Percentiles rank a stretch among this genome's conserved stretches.
These are phyloP conservation scores for Agrochola circellaris DNA, from an alignment of 2,888 invertebrate species.

Conservation along the genomic window DNA sequence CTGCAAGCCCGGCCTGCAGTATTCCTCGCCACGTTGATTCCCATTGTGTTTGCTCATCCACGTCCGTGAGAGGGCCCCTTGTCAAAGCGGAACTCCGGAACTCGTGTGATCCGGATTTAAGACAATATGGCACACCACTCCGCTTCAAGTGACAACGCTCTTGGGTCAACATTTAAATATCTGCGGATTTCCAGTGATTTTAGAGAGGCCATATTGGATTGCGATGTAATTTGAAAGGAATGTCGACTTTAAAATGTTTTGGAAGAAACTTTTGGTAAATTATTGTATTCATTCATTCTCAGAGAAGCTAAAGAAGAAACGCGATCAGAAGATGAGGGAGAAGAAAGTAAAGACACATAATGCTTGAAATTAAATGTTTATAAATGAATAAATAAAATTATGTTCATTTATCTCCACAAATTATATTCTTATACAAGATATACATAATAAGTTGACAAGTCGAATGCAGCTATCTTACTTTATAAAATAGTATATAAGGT, in stretches of 20 bases:
- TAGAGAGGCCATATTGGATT: conserved; percentile 26
- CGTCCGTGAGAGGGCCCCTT: conserved; percentile 53
- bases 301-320: conserved; percentile 83
- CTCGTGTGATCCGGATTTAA: conserved; percentile 63
- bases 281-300: conserved; percentile 66
- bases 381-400: too few species aligned
- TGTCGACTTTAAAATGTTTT: conserved; percentile 19
- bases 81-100: conserved; percentile 55
- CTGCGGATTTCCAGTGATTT: conserved; percentile 42
- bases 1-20: conserved; percentile 29
- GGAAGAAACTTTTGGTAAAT: conserved; percentile 6
- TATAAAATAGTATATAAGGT: too few species aligned
- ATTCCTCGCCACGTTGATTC: conserved; percentile 46
- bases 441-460: too few species aligned
- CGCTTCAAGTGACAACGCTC: conserved; percentile 51
- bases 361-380: conserved; percentile 77
- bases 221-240: conserved; percentile 17
- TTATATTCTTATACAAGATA: too few species aligned
- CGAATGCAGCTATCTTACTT: too few species aligned
- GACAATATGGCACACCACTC: conserved; percentile 64
- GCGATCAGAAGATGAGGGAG: conserved; percentile 82
- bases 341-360: conserved; percentile 87
- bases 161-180: conserved; percentile 63
- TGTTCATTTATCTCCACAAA: too few species aligned
- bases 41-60: conserved; percentile 58